phyloP scores from a whole-genome alignment of 53 echinoderm and acorn worm genomes.

The Mesocentrotus franciscanus region DNA sequence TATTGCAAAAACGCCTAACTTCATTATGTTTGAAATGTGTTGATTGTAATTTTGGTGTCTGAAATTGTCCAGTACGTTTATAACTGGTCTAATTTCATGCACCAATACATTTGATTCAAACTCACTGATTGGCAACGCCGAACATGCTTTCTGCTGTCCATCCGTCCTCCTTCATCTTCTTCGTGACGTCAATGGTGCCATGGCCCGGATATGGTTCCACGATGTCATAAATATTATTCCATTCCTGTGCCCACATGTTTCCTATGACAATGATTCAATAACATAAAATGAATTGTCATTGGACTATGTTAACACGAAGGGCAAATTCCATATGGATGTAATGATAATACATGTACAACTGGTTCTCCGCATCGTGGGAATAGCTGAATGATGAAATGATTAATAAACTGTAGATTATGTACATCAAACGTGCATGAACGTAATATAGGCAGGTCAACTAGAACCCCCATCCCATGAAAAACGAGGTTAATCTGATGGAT shows the following conservation, averaged over 20 bases:
- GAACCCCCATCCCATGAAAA: too few species aligned
- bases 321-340: background rate
- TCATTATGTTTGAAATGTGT: too few species aligned
- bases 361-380: background rate
- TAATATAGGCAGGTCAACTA: too few species aligned
- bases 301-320: background rate
- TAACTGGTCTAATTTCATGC: background rate
- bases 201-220: constrained; percentile 75
- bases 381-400: too few species aligned
- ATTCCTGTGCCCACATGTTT: constrained; percentile 92
- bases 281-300: background rate
- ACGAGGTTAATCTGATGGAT: too few species aligned
- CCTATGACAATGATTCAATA: constrained; percentile 46
- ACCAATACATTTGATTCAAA: background rate
- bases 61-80: background rate
- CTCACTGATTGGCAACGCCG: constrained; percentile 56
- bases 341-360: background rate
- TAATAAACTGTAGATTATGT: too few species aligned
- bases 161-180: constrained; percentile 64
- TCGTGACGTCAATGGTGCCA: constrained; percentile 76
- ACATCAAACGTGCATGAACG: background rate
- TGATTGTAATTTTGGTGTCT: background rate
- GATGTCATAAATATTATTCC: constrained; percentile 86
- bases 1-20: background rate
- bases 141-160: constrained; percentile 77